A percentile compares a stretch with the other conserved stretches of the same genome.
Conservation (phyloP, 2,888 invertebrate genomes). For the Pterostichus madidus region DNA sequence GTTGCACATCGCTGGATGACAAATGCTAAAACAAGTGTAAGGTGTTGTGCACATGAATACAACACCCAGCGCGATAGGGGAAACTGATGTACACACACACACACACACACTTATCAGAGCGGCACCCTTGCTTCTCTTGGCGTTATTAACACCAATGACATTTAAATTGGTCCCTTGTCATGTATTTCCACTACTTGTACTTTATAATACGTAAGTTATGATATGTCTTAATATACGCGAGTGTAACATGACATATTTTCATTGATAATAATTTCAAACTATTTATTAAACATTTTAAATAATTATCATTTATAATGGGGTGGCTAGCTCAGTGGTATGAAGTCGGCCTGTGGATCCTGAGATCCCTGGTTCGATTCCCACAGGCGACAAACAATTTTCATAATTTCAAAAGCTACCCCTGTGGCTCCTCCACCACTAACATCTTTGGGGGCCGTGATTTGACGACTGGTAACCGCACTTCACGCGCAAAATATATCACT, state of each 20-base stretch:
- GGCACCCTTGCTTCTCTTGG: constrained; percentile 6
- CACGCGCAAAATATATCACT: no score
- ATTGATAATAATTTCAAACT: not conserved
- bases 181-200: no score
- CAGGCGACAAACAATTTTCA: no score
- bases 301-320: no score
- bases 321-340: no score
- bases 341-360: no score
- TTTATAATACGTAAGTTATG: not conserved
- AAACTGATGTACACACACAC: not conserved
- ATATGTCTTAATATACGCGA: constrained; percentile 8
- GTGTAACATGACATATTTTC: constrained; percentile 6
- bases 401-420: no score
- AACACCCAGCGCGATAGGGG: not conserved
- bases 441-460: no score
- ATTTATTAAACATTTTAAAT: no score
- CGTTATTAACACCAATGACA: constrained; percentile 28
- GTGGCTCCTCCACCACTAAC: no score
- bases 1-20: constrained; percentile 19
- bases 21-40: constrained; percentile 35
- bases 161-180: constrained; percentile 26
- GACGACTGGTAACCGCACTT: no score
- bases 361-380: no score
- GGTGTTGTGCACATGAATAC: not conserved
- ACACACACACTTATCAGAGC: not conserved